These are phyloP conservation scores for Onychomys arenicola DNA, from an alignment of 2,797 vertebrate species.

Conservation along the genomic window DNA sequence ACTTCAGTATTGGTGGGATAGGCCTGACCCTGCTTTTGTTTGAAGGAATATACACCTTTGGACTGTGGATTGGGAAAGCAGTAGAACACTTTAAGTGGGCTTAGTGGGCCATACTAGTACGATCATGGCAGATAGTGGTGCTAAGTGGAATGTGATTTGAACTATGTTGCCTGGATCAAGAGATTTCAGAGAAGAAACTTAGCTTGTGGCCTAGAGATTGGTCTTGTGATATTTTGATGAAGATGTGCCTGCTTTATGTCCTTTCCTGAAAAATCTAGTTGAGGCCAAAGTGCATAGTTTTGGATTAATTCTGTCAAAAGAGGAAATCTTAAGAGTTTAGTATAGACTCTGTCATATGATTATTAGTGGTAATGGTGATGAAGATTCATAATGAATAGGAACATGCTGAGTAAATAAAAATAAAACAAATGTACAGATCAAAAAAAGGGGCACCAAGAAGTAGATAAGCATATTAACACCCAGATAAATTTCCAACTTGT, in stretches of 20 bases:
- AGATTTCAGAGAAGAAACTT: background rate
- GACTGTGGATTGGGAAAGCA: background rate
- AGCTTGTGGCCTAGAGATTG: background rate
- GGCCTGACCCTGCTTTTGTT: background rate
- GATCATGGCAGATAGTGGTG: background rate
- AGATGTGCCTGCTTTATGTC: background rate
- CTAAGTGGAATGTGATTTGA: background rate
- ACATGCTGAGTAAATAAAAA: background rate
- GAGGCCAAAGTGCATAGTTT: background rate
- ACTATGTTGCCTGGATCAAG: background rate
- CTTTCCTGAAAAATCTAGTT: background rate
- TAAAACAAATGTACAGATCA: background rate
- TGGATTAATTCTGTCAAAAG: background rate
- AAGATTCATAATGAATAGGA: background rate
- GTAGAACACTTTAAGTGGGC: background rate
- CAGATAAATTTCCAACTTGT: background rate
- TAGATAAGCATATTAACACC: too few species aligned
- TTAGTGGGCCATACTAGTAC: background rate
- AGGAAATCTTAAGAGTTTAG: background rate
- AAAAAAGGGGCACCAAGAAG: background rate
- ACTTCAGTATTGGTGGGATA: background rate
- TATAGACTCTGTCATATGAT: background rate
- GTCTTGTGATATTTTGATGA: background rate
- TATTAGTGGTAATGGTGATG: background rate
- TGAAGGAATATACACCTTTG: background rate